Conservation (phyloP, 2,113 vertebrate genomes). For the Naja naja region DNA sequence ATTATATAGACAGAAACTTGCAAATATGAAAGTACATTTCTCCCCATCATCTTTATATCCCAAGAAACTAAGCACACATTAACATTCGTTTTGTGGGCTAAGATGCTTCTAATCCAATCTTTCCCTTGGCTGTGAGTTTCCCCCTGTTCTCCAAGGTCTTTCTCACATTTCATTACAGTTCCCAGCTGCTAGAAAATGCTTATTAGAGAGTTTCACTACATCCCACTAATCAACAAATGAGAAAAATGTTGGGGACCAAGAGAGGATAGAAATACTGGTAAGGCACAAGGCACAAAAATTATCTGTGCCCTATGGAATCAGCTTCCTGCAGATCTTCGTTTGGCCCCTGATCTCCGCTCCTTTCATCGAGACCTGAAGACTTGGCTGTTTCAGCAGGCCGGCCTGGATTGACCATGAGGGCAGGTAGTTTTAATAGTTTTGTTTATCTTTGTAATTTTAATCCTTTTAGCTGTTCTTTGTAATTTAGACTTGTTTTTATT, state of each 20-base stretch:
- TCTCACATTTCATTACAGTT: neutral
- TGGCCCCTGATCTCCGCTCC: too few species aligned
- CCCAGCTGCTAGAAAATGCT: neutral
- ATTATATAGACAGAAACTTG: neutral
- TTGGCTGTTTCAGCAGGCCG: too few species aligned
- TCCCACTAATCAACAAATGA: neutral
- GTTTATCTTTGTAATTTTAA: too few species aligned
- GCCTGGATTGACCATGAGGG: too few species aligned
- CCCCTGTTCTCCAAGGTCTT: neutral
- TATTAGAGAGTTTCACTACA: neutral
- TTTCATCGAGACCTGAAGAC: too few species aligned
- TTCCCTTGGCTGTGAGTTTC: neutral
- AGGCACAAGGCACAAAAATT: neutral
- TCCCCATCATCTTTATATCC: neutral
- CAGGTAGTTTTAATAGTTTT: too few species aligned
- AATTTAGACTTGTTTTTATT: too few species aligned
- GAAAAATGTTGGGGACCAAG: neutral
- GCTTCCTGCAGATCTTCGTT: too few species aligned
- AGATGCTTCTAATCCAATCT: neutral
- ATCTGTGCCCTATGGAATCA: neutral
- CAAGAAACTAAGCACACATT: neutral
- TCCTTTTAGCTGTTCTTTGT: too few species aligned
- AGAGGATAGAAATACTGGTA: neutral
- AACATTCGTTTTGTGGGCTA: neutral
- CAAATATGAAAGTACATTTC: neutral